Evolutionary conservation across 2,113 vertebrate genomes (phyloP).

Genomic region (Grantiella picta): DNA sequence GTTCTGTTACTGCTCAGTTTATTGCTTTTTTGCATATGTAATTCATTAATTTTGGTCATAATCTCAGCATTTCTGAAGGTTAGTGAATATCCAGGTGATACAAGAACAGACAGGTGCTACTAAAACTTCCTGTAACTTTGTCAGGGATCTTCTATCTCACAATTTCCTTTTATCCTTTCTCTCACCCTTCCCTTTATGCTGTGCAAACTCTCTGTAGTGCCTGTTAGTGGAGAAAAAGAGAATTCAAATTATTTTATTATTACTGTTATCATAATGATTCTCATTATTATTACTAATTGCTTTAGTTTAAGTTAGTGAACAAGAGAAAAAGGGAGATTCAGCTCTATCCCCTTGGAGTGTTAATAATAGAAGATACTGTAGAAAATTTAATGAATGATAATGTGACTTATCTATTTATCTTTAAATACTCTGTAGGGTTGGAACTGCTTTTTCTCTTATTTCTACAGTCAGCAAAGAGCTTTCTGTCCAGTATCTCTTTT

Average conservation of each 20-base stretch:
- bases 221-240: neutral
- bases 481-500: neutral
- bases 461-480: neutral
- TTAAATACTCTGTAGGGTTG: neutral
- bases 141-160: neutral
- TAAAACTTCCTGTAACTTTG: neutral
- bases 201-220: neutral
- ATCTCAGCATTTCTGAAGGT: neutral
- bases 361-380: neutral
- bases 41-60: neutral
- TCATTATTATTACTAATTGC: neutral
- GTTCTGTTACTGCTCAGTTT: neutral
- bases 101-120: neutral
- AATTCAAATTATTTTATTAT: neutral
- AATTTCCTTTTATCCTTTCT: neutral
- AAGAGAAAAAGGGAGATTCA: neutral
- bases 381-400: neutral
- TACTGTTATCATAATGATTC: neutral
- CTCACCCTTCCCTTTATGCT: neutral
- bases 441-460: neutral
- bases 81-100: neutral
- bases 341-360: neutral
- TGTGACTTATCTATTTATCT: neutral
- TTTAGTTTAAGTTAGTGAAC: neutral
- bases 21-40: accelerated